Evolutionary conservation across 2,797 vertebrate species (phyloP), one percentile per base, ranked within the genome.

Genomic region (Telmatherina bonti): DNA sequence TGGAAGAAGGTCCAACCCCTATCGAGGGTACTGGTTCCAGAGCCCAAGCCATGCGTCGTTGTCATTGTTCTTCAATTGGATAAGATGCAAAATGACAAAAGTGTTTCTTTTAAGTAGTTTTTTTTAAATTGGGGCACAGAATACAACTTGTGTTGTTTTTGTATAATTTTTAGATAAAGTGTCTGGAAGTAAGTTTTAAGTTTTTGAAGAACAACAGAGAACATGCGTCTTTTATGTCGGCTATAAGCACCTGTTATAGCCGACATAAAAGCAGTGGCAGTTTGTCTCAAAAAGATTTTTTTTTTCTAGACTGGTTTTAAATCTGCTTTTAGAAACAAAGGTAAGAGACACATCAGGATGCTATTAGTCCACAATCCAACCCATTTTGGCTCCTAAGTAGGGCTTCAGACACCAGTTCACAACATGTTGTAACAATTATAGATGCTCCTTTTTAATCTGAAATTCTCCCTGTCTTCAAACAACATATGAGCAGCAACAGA

Each of bases 401-500:
- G 8, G 16, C 47, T 20, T 63, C 8, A 11, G 35, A 58, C 31
- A 35, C 7, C 24, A 61, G 20, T 62, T 60, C 36, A 55, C 45
- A 22, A 26, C 47, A 59, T 27, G 53, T 20, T 38, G 36, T 15
- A 38, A 38, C 36, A 47, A 27, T 63, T 20, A 72, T 57, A 70
- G 66, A 55, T 63, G 49, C 69, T 76, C 49, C 47, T 62, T 58
- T 62, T 31, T 11, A 27, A 73, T 74, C 60, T 43, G 1, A 54
- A 72, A 67, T 74, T 36, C 64, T 75, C n/a, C 26, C 59, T 75
- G 67, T 76, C 62, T 59, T 61, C 72, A 30, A 70, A 75, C 74
- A 84, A 72, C 75, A 85, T 79, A 77, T 24, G 72, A 72, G 69
- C 67, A 70, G 78, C 79, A 82, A 79, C 81, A 82, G 76, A 70